Evolutionary conservation across 2,113 vertebrate genomes (phyloP), one percentile per base, ranked within the genome.

Genomic region (Siphamia tubifer): DNA sequence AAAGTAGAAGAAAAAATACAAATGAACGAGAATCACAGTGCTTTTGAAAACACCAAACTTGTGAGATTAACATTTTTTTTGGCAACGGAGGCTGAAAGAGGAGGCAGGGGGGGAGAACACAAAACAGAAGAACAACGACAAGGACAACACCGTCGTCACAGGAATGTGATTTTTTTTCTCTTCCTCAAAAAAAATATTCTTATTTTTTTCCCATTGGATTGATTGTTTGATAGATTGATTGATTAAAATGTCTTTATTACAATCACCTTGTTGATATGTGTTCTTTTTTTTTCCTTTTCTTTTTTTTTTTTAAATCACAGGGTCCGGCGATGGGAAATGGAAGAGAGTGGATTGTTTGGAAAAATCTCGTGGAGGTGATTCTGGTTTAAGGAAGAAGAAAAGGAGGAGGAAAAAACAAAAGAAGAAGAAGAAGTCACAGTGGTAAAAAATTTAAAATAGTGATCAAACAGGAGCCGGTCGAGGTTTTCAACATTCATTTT

Each of bases 211-310:
- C 57, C 51, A 58, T 44, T 82, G 69, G 48, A 75, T 79, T 86
- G 81, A 86, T 81, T 90, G 86, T 88, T 96, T 94, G 92, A 94
- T 54, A 24, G 54, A 55, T 64, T 71, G 82, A 81, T 64, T 89
- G 87, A 91, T 95, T 95, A 95, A 84, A 94, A 96, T 94, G 94
- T 92, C 83, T 89, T 86, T 91, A 89, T 91, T 92, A 92, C 92
- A 96, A 96, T 94, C 94, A 94, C 94, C 93, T 93, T 94, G 51
- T 81, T 94, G 95, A 96, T 96, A 93, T 96, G 95, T 94, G 94
- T 85, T 93, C 74, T 93, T 76, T 48, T n/a, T n/a, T n/a, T n/a
- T n/a, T n/a, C n/a, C n/a, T n/a, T n/a, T n/a, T n/a, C n/a, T n/a
- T n/a, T n/a, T n/a, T n/a, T n/a, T n/a, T n/a, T n/a, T n/a, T 43